phyloP scores from a whole-genome alignment of 2,113 vertebrate species.

The Oxyura jamaicensis region DNA sequence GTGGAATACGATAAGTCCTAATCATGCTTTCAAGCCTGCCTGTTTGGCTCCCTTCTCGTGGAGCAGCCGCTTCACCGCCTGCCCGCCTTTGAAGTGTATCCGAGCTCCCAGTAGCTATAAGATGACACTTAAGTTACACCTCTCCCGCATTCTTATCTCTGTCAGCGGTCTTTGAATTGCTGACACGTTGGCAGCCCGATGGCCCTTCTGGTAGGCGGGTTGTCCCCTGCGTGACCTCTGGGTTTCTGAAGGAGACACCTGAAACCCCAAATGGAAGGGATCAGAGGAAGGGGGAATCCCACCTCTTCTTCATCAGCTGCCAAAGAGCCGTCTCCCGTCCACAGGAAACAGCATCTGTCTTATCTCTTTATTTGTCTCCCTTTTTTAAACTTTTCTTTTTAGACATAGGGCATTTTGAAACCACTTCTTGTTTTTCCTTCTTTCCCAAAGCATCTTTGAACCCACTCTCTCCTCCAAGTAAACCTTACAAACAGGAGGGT shows the following conservation, averaged over 20 bases:
- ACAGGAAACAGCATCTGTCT: conserved; percentile 65
- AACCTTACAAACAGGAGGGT: background rate
- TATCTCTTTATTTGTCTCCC: conserved; percentile 30
- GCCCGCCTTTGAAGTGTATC: conserved; percentile 74
- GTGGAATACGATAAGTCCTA: conserved; percentile 24
- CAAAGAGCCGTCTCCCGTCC: conserved; percentile 29
- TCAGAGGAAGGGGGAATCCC: conserved; percentile 54
- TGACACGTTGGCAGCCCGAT: conserved; percentile 61
- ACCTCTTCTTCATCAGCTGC: conserved; percentile 57
- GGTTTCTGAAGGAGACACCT: conserved; percentile 67
- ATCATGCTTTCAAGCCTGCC: background rate
- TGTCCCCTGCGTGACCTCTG: conserved; percentile 76
- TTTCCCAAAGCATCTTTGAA: background rate
- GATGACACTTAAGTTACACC: conserved; percentile 64
- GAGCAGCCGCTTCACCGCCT: background rate
- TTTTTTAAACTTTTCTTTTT: background rate
- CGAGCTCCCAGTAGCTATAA: conserved; percentile 40
- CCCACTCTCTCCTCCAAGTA: background rate
- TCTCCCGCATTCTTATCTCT: conserved; percentile 71
- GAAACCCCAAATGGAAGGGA: conserved; percentile 69
- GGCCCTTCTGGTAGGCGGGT: conserved; percentile 39
- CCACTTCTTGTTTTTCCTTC: background rate
- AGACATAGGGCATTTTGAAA: background rate
- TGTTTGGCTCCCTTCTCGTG: background rate
- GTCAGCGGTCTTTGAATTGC: conserved; percentile 71